Conservation (phyloP, 2,797 vertebrate genomes). For the Chelidonichthys spinosus region DNA sequence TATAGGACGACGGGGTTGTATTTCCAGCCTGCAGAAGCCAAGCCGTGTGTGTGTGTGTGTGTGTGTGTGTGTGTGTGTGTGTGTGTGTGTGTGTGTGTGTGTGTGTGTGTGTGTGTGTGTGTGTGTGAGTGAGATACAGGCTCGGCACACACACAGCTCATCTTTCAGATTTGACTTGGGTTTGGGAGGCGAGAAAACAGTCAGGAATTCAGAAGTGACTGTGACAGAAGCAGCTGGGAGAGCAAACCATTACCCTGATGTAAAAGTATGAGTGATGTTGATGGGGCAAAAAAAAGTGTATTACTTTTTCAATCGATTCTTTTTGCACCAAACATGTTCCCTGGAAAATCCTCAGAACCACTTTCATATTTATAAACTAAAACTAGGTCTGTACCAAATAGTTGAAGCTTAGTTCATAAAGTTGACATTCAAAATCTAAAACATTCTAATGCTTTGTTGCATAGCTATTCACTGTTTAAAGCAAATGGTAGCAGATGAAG, state of each 20-base stretch:
- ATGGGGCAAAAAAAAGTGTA: too few relatives aligned
- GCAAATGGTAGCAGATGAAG: too few relatives aligned
- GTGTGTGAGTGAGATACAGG: constrained; percentile 52
- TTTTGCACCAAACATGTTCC: too few relatives aligned
- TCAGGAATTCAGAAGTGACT: constrained; percentile 8
- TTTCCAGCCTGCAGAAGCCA: constrained; percentile 51
- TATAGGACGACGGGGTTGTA: constrained; percentile 41
- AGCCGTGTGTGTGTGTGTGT: constrained; percentile 41
- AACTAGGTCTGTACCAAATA: neutral
- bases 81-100: constrained; percentile 36
- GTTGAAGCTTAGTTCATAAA: neutral
- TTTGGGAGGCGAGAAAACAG: constrained; percentile 7
- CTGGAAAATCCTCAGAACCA: neutral
- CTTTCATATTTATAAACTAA: too few relatives aligned
- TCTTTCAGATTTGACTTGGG: constrained; percentile 48
- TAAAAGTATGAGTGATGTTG: neutral
- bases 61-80: constrained; percentile 15
- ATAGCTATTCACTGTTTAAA: too few relatives aligned
- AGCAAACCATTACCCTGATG: rapidly evolving
- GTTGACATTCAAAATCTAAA: neutral
- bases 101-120: constrained; percentile 61
- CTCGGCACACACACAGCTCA: constrained; percentile 32
- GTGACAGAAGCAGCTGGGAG: constrained; percentile 30
- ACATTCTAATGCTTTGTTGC: too few relatives aligned
- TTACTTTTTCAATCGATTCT: too few relatives aligned